These are phyloP conservation scores for Tychaedon coryphoeus DNA, from an alignment of 2,113 vertebrate species.

Conservation along the genomic window DNA sequence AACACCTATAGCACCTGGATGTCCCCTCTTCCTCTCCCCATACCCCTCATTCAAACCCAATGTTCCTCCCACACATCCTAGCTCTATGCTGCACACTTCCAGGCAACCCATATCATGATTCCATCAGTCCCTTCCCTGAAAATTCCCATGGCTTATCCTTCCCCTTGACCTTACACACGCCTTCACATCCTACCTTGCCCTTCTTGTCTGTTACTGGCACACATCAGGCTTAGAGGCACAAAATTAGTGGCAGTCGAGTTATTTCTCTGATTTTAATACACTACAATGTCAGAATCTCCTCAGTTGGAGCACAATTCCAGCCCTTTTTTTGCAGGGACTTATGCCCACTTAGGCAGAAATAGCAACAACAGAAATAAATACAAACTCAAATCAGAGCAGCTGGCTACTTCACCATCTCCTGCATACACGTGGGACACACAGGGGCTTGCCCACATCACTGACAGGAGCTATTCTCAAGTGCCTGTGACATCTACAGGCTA, in stretches of 20 bases:
- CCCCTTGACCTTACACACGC: background rate
- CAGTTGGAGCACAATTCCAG: background rate
- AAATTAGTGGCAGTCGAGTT: background rate
- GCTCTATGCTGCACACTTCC: background rate
- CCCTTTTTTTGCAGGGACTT: background rate
- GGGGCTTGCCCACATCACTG: background rate
- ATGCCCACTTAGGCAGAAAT: background rate
- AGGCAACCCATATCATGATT: background rate
- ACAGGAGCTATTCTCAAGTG: fast-evolving
- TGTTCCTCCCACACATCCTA: background rate
- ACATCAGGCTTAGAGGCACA: background rate
- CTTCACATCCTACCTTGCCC: background rate
- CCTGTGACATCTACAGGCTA: background rate
- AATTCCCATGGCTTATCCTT: background rate
- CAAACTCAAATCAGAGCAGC: background rate
- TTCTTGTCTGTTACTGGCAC: background rate
- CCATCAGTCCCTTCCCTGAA: background rate
- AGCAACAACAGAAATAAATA: background rate
- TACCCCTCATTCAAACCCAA: fast-evolving
- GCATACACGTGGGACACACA: background rate
- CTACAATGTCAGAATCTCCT: background rate
- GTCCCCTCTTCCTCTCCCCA: background rate
- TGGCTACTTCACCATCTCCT: background rate
- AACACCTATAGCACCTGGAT: background rate
- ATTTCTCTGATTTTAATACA: background rate